phyloP scores from a whole-genome alignment of 2,113 vertebrate genomes.

The Archilochus colubris region DNA sequence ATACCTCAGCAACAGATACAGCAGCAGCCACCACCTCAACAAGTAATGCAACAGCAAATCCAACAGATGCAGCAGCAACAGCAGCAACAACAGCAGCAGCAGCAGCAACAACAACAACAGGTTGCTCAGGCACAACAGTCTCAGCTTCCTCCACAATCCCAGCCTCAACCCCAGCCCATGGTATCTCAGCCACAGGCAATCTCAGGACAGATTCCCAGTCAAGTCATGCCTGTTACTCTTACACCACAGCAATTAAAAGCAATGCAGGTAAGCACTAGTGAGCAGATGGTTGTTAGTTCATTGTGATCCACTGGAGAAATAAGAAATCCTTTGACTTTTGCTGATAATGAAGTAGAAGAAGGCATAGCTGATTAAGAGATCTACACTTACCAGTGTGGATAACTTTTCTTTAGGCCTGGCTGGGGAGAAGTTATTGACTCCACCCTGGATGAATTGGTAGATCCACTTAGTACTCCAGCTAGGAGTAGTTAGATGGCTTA shows the following conservation, averaged over 20 bases:
- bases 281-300: neutral
- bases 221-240: slow-evolving; percentile 75
- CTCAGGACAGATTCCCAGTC: slow-evolving; percentile 74
- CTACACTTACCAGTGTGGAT: neutral
- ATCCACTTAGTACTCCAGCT: neutral
- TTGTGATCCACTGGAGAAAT: neutral
- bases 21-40: slow-evolving; percentile 77
- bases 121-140: slow-evolving; percentile 79
- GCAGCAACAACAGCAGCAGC: slow-evolving; percentile 78
- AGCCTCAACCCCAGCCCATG: slow-evolving; percentile 76
- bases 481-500: neutral
- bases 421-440: neutral
- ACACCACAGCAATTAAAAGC: slow-evolving; percentile 76
- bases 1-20: slow-evolving; percentile 77
- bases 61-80: slow-evolving; percentile 82
- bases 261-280: slow-evolving; percentile 40
- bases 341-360: neutral
- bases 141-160: slow-evolving; percentile 74
- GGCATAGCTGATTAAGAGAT: neutral
- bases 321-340: neutral
- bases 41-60: slow-evolving; percentile 78
- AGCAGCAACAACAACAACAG: slow-evolving; percentile 78
- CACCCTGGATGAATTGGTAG: neutral
- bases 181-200: slow-evolving; percentile 77
- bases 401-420: neutral